Base-by-base conservation (phyloP, 2,113 vertebrate genomes). In the Ochotona princeps region DNA sequence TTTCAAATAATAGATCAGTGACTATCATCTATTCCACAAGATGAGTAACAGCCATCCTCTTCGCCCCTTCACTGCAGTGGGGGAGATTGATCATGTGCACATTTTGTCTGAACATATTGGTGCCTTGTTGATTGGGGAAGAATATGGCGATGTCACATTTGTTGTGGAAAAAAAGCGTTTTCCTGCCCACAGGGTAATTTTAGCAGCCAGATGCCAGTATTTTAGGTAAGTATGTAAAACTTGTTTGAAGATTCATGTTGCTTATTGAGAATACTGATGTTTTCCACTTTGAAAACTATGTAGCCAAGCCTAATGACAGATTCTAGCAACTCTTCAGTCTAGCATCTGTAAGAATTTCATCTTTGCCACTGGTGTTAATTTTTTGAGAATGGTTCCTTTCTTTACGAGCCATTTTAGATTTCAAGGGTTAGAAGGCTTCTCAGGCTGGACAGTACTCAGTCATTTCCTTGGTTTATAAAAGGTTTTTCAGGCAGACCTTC, bases 1-100 rank as follows among this genome's bases (percentile, higher is more conserved):
- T 70, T 95, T 87, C 95, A 15, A 61, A 74, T 97, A 87, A 38
- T 92, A 98, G 98, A 96, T 97, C 98, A 98, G 96, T 38, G 95
- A 96, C 10, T 97, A 97, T 83, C 96, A 82, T 70, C 94, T 96
- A 0, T 93, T 96, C 51, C 97, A 92, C 96, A 98, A 97, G 98
- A 99, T 99, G 99, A 99, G 99, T 97, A 99, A 99, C 98, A 99
- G 99, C 96, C 99, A 99, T 84, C 99, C 99, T 0, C 98, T 99
- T 73, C 99, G 99, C 63, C 99, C 99, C 3, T 98, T 99, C 96
- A 98, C 99, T 86, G 98, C 99, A 1, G 98, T 99, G 86, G 99
- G 99, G 60, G 99, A 99, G 97, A 99, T 99, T 12, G 99, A 99
- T 96, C 99, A 99, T 63, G 98, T 99, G 96, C 99, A 99, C 97